Evolutionary conservation across 2,888 invertebrate species (phyloP).

Genomic region (Galerucella calmariensis): DNA sequence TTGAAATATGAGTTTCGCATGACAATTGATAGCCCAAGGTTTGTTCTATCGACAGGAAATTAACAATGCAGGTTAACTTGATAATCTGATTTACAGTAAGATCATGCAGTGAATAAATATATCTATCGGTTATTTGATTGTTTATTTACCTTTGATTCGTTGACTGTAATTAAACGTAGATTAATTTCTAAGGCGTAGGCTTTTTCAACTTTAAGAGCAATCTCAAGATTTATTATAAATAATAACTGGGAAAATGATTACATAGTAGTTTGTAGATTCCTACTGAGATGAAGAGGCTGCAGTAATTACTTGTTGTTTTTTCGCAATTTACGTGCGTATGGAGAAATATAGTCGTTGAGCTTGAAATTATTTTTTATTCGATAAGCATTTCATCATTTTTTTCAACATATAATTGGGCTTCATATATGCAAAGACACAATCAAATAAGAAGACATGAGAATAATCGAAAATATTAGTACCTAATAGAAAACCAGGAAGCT

Average conservation of each 20-base stretch:
- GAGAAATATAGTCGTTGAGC: neutral
- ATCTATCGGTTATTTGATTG: slow-evolving; percentile 34
- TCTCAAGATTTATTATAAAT: slow-evolving; percentile 37
- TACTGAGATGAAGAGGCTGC: slow-evolving; percentile 19
- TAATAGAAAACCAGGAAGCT: too few species aligned
- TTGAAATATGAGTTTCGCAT: neutral
- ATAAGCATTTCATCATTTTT: too few species aligned
- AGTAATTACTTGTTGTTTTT: slow-evolving; percentile 23
- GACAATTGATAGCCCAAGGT: slow-evolving; percentile 23
- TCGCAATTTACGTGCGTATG: neutral
- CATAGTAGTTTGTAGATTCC: slow-evolving; percentile 29
- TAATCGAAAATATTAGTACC: neutral
- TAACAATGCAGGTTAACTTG: slow-evolving; percentile 2
- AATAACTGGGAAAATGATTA: slow-evolving; percentile 38
- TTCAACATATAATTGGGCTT: too few species aligned
- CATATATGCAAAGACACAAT: too few species aligned
- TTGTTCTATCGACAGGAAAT: slow-evolving; percentile 18
- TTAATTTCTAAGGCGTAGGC: slow-evolving; percentile 37
- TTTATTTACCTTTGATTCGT: slow-evolving; percentile 40
- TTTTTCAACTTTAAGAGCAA: slow-evolving; percentile 32
- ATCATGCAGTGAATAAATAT: slow-evolving; percentile 5
- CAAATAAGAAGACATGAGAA: neutral
- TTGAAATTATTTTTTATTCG: neutral
- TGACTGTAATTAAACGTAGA: slow-evolving; percentile 37
- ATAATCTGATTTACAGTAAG: slow-evolving; percentile 20